Evolutionary conservation across 1,140 invertebrate genomes (phyloP), one percentile per base, ranked within the genome.

Genomic region (Penaeus chinensis): DNA sequence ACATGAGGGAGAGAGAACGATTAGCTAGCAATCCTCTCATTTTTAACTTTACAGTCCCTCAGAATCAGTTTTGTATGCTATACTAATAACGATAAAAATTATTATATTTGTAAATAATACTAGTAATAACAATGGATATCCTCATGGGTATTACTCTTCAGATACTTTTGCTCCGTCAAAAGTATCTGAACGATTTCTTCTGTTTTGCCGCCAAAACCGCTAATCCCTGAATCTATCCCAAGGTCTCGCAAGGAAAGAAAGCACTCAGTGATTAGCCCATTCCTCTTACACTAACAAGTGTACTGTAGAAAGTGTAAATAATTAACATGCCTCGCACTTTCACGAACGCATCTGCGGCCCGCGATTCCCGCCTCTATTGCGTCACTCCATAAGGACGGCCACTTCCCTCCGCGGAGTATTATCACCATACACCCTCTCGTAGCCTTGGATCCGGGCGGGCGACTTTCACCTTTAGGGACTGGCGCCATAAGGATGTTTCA

Each of bases 271-370:
- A 74, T 74, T 74, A 74, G 71, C 71, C 42, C 42, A 74, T 74
- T 74, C 27, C 42, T 74, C 71, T 37, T 27, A 7, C 71, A 74
- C 42, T 74, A 74, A 74, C 71, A 74, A 74, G 42, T 37, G 71
- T 74, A 74, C 27, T 32, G 24, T 37, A 37, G 27, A 74, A 74
- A 74, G 71, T 74, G 71, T 74, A 74, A 74, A 74, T 74, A 74
- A 74, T 74, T 74, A 74, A 32, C 71, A 74, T 74, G 27, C 71
- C 71, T 74, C 42, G 27, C 24, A 74, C 71, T 74, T 74, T 74
- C 71, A 74, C 71, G 71, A 27, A 37, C 27, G 42, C 71, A 74
- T 54, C 54, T 54, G 54, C 54, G 71, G 24, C 5, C 18, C 42
- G 71, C 16, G 71, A 74, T 74, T 74, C 71, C 20, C 71, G n/a